Conservation (phyloP, 2,888 invertebrate species). For the Scaptomyza polygonia region DNA sequence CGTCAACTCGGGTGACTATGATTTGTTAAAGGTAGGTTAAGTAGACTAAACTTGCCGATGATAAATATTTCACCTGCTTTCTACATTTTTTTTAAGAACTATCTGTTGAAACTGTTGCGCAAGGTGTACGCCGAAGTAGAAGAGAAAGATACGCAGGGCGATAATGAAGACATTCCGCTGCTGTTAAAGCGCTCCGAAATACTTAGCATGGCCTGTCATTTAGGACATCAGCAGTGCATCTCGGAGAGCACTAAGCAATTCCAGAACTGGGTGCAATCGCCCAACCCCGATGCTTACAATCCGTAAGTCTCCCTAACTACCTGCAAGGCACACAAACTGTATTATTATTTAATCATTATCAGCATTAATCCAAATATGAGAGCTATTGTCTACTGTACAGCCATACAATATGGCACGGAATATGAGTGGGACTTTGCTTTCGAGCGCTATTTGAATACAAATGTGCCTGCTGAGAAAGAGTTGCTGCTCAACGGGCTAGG, state of each 20-base stretch:
- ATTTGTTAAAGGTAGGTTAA: slow-evolving; percentile 87
- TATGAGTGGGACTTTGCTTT: slow-evolving; percentile 96
- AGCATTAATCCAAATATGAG: slow-evolving; percentile 94
- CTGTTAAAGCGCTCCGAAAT: slow-evolving; percentile 90
- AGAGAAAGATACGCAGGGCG: slow-evolving; percentile 87
- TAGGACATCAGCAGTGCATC: slow-evolving; percentile 90
- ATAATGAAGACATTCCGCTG: slow-evolving; percentile 86
- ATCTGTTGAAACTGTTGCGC: slow-evolving; percentile 88
- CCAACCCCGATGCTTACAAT: slow-evolving; percentile 90
- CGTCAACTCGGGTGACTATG: slow-evolving; percentile 89
- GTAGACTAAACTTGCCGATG: not conserved
- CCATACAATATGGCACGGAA: slow-evolving; percentile 92
- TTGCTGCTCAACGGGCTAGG: slow-evolving; percentile 91
- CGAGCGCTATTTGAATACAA: slow-evolving; percentile 90
- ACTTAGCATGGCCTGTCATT: slow-evolving; percentile 90
- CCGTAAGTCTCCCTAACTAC: slow-evolving; percentile 86
- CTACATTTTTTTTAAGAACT: slow-evolving; percentile 86
- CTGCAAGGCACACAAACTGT: not conserved
- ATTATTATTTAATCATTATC: slow-evolving; percentile 34
- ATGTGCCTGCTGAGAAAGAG: slow-evolving; percentile 92
- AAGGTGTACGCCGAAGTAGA: slow-evolving; percentile 89
- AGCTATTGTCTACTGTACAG: slow-evolving; percentile 93
- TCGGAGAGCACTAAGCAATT: slow-evolving; percentile 90
- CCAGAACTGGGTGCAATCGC: slow-evolving; percentile 89
- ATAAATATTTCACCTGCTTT: not conserved